Evolutionary conservation across 2,113 vertebrate genomes (phyloP), one percentile per base, ranked within the genome.

Genomic region (Channa argus): DNA sequence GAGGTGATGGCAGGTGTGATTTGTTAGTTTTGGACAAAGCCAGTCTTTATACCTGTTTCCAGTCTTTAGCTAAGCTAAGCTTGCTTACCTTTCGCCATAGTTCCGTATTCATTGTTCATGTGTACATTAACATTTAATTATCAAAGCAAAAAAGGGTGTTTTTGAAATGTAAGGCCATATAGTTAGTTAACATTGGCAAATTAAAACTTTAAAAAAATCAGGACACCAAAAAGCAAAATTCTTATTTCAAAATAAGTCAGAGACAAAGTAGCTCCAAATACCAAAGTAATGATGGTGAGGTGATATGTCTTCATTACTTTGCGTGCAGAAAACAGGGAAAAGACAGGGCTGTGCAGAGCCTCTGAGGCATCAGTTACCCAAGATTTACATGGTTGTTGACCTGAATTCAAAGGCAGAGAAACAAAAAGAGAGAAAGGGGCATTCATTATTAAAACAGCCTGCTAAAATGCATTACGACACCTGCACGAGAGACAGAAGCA

Each of bases 401-500:
- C 88, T 86, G 71, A 59, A 87, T 84, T 79, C 58, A 64, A 45
- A 70, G 68, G 58, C 13, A 61, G 49, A 49, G 52, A 80, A 63
- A 64, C 50, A 56, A 67, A 70, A 73, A 69, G 47, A 74, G 61
- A 73, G 74, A 77, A 64, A 63, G 2, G 72, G 43, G 54, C 71
- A 87, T 91, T 44, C n/a, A 86, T 91, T 89, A 88, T 90, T 89
- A 63, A 91, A 59, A 8, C 43, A 50, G 11, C 0, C 64, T 9
- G 50, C 64, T 74, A 69, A 79, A 82, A 63, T 6, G 41, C 56
- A 75, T 45, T 43, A 80, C 12, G n/a, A 72, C 74, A 77, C 71
- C 64, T 64, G 38, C 60, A 36, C 53, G 41, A 75, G 44, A 62
- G 58, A 61, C 34, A 38, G 54, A 55, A 15, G 71, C 50, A 63